These are phyloP conservation scores for Pelodytes ibericus DNA, from an alignment of 2,797 vertebrate genomes.

Conservation along the genomic window DNA sequence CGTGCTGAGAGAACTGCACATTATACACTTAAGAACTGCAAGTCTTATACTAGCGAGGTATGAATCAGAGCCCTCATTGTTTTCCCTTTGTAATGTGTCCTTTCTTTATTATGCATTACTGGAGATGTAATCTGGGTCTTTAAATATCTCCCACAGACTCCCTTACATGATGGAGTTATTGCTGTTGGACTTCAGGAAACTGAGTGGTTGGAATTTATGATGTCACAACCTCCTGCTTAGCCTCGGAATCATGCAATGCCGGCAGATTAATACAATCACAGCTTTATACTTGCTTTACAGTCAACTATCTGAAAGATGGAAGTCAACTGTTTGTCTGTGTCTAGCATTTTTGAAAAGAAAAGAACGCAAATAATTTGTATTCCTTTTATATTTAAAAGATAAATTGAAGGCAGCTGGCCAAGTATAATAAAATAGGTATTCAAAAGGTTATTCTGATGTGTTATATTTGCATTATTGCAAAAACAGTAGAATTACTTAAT, in stretches of 20 bases:
- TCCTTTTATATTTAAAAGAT: no score
- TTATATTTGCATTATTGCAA: no score
- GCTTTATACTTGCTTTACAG: neutral
- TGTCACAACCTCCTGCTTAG: neutral
- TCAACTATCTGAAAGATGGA: neutral
- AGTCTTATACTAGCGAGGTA: constrained; percentile 29
- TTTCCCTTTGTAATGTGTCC: constrained; percentile 27
- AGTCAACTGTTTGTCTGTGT: neutral
- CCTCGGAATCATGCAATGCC: constrained; percentile 5
- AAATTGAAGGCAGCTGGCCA: no score
- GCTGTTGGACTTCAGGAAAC: neutral
- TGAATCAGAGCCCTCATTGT: constrained; percentile 41
- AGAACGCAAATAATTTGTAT: no score
- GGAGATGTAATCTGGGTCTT: constrained; percentile 18
- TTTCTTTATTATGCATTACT: constrained; percentile 21
- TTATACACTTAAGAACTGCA: constrained; percentile 38
- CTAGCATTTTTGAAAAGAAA: no score
- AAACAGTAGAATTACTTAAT: no score
- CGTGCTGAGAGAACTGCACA: constrained; percentile 34
- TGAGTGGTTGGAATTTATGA: neutral
- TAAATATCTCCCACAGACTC: constrained; percentile 20
- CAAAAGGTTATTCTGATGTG: no score
- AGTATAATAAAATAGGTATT: no score
- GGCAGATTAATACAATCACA: neutral
- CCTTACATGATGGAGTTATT: constrained; percentile 12